Percentiles rank a stretch among this genome's conserved stretches.
These are phyloP conservation scores for Catostomus latipinnis DNA, from an alignment of 2,797 vertebrate species.

Conservation along the genomic window DNA sequence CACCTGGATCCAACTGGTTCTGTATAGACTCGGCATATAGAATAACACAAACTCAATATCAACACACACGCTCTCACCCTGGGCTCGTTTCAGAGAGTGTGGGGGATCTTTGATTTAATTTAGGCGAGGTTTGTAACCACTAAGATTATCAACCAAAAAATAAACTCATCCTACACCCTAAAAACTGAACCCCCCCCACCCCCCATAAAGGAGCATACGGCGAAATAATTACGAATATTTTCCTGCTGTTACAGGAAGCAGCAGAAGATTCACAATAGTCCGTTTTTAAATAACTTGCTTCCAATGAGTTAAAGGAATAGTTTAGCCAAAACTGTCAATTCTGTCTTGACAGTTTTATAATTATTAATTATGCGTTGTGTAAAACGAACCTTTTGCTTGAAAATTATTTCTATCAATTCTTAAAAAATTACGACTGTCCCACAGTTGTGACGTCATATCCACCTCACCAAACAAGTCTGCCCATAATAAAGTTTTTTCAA, in stretches of 20 bases:
- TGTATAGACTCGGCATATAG: constrained; percentile 37
- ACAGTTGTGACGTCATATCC: no score
- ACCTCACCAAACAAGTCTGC: no score
- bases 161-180: constrained; percentile 22
- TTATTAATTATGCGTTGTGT: no score
- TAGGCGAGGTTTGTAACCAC: constrained; percentile 52
- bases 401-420: no score
- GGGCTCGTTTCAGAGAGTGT: constrained; percentile 41
- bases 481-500: no score
- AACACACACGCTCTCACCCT: constrained; percentile 15
- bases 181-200: constrained; percentile 28
- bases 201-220: constrained; percentile 3
- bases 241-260: constrained; percentile 7
- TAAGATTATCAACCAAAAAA: constrained; percentile 34
- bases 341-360: no score
- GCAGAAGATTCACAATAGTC: neutral
- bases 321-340: no score
- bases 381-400: no score
- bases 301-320: no score
- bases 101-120: constrained; percentile 58
- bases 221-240: constrained; percentile 1
- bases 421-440: no score
- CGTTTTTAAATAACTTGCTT: no score
- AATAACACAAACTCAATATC: constrained; percentile 49
- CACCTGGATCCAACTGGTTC: constrained; percentile 59